phyloP scores from a whole-genome alignment of 2,797 vertebrate species.

The Chelmon rostratus region DNA sequence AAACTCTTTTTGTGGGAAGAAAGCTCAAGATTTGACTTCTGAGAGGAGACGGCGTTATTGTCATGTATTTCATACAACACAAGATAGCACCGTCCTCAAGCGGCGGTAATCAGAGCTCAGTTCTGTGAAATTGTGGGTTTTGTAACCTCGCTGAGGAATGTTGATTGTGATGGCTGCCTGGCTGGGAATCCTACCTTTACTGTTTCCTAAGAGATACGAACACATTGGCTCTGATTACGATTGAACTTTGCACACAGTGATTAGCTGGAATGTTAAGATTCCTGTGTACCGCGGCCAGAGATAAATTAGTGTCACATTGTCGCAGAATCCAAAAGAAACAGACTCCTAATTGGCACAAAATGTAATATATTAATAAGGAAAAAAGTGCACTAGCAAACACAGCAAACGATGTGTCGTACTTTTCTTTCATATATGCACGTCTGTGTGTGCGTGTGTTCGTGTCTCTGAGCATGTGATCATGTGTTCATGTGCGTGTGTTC shows the following conservation, averaged over 20 bases:
- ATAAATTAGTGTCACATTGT: slow-evolving; percentile 75
- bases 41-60: slow-evolving; percentile 52
- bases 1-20: background rate
- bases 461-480: background rate
- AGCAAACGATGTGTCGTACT: background rate
- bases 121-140: slow-evolving; percentile 75
- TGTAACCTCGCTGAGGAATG: slow-evolving; percentile 86
- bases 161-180: slow-evolving; percentile 83
- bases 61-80: slow-evolving; percentile 48
- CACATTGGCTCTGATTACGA: slow-evolving; percentile 77
- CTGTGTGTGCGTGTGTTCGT: background rate
- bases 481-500: slow-evolving; percentile 28
- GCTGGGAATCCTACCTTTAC: slow-evolving; percentile 82
- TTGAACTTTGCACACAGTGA: slow-evolving; percentile 86
- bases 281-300: slow-evolving; percentile 71
- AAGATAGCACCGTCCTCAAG: slow-evolving; percentile 63
- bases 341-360: background rate
- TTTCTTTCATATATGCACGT: slow-evolving; percentile 4
- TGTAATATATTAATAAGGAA: background rate
- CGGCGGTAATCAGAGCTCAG: slow-evolving; percentile 59
- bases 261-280: slow-evolving; percentile 84
- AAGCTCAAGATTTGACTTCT: slow-evolving; percentile 28
- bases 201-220: slow-evolving; percentile 86
- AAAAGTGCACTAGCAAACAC: background rate
- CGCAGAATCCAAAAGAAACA: slow-evolving; percentile 36